Evolutionary conservation across 2,113 vertebrate genomes (phyloP).

Genomic region (Xyrauchen texanus): DNA sequence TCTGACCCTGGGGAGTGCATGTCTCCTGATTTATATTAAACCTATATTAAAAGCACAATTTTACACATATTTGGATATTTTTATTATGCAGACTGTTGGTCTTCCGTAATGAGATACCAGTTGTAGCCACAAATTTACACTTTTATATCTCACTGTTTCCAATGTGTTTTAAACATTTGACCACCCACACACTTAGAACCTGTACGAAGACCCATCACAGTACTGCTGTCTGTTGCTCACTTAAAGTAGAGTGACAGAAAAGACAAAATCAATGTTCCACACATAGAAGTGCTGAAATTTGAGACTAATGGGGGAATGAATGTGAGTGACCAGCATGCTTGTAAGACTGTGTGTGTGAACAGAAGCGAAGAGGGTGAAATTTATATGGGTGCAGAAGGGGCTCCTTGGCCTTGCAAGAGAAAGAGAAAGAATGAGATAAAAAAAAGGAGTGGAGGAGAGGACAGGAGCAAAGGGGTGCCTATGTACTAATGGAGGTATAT

Average conservation of each 20-base stretch:
- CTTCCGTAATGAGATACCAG: too few species aligned
- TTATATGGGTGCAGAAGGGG: constrained; percentile 39
- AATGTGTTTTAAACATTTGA: background rate
- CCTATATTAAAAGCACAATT: too few species aligned
- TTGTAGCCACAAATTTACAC: background rate
- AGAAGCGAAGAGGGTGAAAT: constrained; percentile 68
- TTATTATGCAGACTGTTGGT: too few species aligned
- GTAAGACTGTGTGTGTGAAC: constrained; percentile 11
- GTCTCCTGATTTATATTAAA: too few species aligned
- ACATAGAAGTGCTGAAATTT: constrained; percentile 74
- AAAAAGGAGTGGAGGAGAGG: constrained; percentile 50
- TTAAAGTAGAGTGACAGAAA: constrained; percentile 55
- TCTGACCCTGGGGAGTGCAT: too few species aligned
- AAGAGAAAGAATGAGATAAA: constrained; percentile 50
- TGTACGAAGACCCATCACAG: constrained; percentile 28
- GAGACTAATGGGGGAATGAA: constrained; percentile 82
- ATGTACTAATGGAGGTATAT: constrained; percentile 82
- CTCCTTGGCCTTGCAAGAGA: constrained; percentile 54
- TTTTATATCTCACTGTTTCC: background rate
- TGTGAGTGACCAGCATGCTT: constrained; percentile 56
- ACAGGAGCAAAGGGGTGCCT: constrained; percentile 60
- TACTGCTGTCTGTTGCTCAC: constrained; percentile 44
- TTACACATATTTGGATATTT: too few species aligned
- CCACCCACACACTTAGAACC: constrained; percentile 23
- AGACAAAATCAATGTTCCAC: constrained; percentile 76